Evolutionary conservation across 1,140 invertebrate genomes (phyloP).

Genomic region (Trichomalopsis sarcophagae): DNA sequence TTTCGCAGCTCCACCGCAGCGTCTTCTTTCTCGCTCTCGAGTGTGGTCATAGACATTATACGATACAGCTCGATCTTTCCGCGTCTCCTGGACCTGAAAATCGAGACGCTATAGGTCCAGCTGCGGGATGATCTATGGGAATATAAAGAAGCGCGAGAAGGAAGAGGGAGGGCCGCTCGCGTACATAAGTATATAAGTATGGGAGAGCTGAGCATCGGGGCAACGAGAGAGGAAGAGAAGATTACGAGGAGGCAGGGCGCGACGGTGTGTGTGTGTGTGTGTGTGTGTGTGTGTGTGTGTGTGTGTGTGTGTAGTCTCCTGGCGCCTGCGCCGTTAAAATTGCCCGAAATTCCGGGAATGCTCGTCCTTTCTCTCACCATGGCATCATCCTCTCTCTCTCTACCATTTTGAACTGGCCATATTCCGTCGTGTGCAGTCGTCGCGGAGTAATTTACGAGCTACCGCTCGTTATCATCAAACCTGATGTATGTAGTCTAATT

Average conservation of each 20-base stretch:
- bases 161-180: conserved; percentile 1
- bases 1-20: neutral
- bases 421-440: conserved; percentile 56
- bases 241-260: conserved; percentile 2
- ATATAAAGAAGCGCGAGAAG: neutral
- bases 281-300: conserved; percentile 48
- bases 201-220: neutral
- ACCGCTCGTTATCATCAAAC: conserved; percentile 54
- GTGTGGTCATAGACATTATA: too few species aligned
- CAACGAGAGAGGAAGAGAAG: neutral
- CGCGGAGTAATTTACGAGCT: conserved; percentile 49
- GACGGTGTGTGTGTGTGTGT: conserved; percentile 38
- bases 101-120: neutral
- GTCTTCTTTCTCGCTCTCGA: neutral
- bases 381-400: neutral
- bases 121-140: neutral
- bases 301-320: conserved; percentile 53
- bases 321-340: conserved; percentile 75
- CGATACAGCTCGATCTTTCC: too few species aligned
- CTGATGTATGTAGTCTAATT: conserved; percentile 53
- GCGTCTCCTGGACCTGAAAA: too few species aligned
- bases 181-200: neutral
- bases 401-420: conserved; percentile 52
- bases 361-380: conserved; percentile 51
- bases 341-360: conserved; percentile 73